Evolutionary conservation across 2,888 invertebrate species (phyloP).

Genomic region (Teleogryllus oceanicus): DNA sequence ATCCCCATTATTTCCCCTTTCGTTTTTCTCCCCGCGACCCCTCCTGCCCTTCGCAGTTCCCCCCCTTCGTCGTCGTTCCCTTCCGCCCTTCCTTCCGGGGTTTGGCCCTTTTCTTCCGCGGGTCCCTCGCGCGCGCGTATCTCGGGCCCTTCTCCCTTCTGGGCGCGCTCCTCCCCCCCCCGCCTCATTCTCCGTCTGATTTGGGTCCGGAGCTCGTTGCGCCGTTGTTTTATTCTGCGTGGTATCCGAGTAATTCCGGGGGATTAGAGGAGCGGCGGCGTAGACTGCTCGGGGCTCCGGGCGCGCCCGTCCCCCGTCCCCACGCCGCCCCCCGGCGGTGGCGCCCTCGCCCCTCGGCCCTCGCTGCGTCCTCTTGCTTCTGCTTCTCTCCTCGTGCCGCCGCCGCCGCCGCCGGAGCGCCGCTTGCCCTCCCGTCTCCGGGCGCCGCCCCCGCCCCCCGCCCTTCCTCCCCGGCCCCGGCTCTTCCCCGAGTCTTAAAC

Average conservation of each 20-base stretch:
- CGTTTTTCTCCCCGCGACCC: no score
- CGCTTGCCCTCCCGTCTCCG: neutral
- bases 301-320: neutral
- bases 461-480: neutral
- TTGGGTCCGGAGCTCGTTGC: slow-evolving; percentile 22
- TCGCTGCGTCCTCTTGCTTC: neutral
- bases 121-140: no score
- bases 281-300: neutral
- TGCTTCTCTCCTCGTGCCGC: no score
- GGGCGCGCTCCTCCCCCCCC: no score
- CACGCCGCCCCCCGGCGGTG: neutral
- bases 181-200: neutral
- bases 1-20: no score
- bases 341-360: neutral
- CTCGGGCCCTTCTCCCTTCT: no score
- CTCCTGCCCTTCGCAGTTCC: no score
- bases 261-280: slow-evolving; percentile 27
- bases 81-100: no score
- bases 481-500: slow-evolving; percentile 29
- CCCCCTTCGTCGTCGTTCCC: no score
- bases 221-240: slow-evolving; percentile 32
- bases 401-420: neutral
- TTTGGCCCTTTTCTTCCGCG: no score
- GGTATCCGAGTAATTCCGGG: slow-evolving; percentile 30
- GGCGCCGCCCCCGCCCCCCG: neutral